A percentile compares a stretch with the other conserved stretches of the same genome.
Evolutionary conservation across 2,113 vertebrate species (phyloP).

Genomic region (Muscicapa adusta): DNA sequence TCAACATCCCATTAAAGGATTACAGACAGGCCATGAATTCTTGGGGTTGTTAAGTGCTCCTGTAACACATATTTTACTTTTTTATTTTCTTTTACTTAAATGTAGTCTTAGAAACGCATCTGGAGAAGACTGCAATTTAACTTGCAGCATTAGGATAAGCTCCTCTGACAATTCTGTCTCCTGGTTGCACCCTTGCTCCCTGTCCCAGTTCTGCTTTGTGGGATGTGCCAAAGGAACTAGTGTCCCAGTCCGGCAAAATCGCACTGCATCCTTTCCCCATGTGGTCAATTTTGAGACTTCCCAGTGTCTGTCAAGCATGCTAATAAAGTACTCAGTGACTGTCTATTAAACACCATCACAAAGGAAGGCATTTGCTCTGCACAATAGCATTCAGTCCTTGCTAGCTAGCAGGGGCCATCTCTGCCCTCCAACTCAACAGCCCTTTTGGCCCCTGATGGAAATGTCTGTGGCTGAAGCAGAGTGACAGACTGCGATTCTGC

Average conservation of each 20-base stretch:
- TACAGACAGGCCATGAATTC: background rate
- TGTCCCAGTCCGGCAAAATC: background rate
- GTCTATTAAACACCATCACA: background rate
- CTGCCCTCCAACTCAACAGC: background rate
- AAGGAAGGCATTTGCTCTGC: background rate
- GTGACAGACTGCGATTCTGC: background rate
- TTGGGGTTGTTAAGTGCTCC: background rate
- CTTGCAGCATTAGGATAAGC: background rate
- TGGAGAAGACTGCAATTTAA: background rate
- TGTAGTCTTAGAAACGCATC: background rate
- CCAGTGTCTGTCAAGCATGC: background rate
- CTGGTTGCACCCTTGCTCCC: background rate
- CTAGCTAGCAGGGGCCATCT: background rate
- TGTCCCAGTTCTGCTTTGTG: background rate
- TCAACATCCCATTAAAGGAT: background rate
- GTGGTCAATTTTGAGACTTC: background rate
- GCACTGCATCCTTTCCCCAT: background rate
- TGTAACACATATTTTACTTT: background rate
- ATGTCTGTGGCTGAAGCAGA: background rate
- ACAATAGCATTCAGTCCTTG: background rate
- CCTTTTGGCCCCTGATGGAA: background rate
- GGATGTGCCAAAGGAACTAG: background rate
- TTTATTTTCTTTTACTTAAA: background rate
- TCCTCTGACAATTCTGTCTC: background rate
- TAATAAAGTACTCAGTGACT: background rate